Conservation (phyloP, 2,888 invertebrate species). For the Drosophila mayaguana region DNA sequence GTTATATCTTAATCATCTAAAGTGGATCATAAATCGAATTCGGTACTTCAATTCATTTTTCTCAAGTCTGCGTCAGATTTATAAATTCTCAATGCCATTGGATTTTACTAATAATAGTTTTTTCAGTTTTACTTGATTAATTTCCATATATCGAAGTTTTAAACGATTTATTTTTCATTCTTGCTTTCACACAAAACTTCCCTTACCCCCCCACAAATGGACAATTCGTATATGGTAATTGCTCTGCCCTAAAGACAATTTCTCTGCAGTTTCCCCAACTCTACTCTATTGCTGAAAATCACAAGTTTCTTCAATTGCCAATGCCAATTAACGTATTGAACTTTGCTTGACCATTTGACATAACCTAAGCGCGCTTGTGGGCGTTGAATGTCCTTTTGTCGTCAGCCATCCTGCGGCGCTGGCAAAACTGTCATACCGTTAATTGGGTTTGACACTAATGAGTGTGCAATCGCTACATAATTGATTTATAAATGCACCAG, state of each 20-base stretch:
- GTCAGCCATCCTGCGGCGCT: conserved; percentile 27
- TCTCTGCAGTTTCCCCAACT: not conserved
- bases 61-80: too few relatives aligned
- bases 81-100: too few relatives aligned
- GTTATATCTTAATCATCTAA: too few relatives aligned
- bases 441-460: conserved; percentile 82
- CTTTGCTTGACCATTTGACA: conserved; percentile 30
- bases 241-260: not conserved
- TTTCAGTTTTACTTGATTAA: too few relatives aligned
- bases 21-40: too few relatives aligned
- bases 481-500: conserved; percentile 76
- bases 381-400: conserved; percentile 1
- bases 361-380: conserved; percentile 18
- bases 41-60: too few relatives aligned
- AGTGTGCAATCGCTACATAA: conserved; percentile 80
- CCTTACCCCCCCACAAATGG: too few relatives aligned
- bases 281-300: not conserved
- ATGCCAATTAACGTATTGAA: conserved; percentile 52
- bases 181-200: too few relatives aligned
- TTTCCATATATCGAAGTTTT: too few relatives aligned
- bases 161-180: too few relatives aligned
- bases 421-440: conserved; percentile 73
- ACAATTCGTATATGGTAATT: not conserved
- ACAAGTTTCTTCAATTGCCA: conserved; percentile 14
- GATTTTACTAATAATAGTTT: too few relatives aligned